phyloP scores from a whole-genome alignment of 1,140 invertebrate species.

The Bombus balteatus region DNA sequence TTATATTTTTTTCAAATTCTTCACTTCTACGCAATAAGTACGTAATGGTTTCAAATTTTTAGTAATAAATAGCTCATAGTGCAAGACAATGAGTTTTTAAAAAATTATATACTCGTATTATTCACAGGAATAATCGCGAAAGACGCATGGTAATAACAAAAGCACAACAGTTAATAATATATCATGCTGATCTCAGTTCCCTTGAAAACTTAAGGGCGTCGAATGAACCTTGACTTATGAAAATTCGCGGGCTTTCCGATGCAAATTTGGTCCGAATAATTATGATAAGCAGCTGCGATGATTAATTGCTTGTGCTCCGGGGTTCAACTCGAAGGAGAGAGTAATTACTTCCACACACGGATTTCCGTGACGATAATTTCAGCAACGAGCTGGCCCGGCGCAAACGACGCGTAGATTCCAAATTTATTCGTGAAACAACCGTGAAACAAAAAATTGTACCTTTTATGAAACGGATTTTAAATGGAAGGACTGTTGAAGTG shows the following conservation, averaged over 20 bases:
- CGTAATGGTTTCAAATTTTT: no score
- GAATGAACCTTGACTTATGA: neutral
- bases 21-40: no score
- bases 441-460: conserved; percentile 29
- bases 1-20: no score
- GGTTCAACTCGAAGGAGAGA: conserved; percentile 26
- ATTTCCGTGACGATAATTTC: conserved; percentile 27
- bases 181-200: neutral
- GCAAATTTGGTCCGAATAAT: conserved; percentile 51
- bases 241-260: conserved; percentile 14
- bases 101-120: no score
- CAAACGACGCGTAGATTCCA: conserved; percentile 44
- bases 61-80: no score
- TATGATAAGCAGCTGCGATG: conserved; percentile 57
- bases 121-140: neutral
- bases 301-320: conserved; percentile 46
- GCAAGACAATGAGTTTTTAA: no score
- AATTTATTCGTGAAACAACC: conserved; percentile 25
- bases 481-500: neutral
- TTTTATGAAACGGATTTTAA: conserved; percentile 7
- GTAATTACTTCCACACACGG: conserved; percentile 57
- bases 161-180: neutral
- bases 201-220: neutral
- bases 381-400: neutral
- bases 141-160: no score